A percentile compares a stretch with the other conserved stretches of the same genome.
Evolutionary conservation across 2,888 invertebrate genomes (phyloP).

Genomic region (Tupiocoris notatus): DNA sequence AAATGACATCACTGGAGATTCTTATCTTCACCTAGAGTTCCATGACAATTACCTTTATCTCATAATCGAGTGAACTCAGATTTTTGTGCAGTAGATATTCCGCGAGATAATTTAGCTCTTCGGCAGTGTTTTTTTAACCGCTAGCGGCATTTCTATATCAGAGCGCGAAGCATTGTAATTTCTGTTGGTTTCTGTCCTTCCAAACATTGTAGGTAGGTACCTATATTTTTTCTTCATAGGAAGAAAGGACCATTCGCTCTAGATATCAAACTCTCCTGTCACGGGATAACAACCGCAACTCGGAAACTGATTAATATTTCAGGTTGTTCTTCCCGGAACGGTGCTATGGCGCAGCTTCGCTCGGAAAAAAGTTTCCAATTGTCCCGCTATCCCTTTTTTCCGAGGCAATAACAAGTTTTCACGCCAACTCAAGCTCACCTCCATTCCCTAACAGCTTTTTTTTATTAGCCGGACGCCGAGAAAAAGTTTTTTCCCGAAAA

Average conservation of each 20-base stretch:
- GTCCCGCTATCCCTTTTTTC: slow-evolving; percentile 30
- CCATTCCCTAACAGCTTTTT: slow-evolving; percentile 10
- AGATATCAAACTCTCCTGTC: slow-evolving; percentile 3
- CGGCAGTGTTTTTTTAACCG: no score
- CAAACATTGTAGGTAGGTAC: background rate
- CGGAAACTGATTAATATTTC: slow-evolving; percentile 27
- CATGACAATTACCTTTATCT: no score
- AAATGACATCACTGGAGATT: no score
- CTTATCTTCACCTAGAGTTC: no score
- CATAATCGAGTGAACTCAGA: no score
- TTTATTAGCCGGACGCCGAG: slow-evolving; percentile 8
- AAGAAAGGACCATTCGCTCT: background rate
- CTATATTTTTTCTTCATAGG: background rate
- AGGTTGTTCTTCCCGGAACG: background rate
- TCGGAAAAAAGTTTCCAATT: slow-evolving; percentile 25
- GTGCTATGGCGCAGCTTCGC: background rate
- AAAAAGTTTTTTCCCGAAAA: slow-evolving; percentile 35
- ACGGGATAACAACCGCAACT: background rate
- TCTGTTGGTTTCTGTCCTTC: background rate
- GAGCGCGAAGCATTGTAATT: background rate
- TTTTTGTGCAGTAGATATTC: no score
- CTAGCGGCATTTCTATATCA: no score
- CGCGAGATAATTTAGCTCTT: no score
- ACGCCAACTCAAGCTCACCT: slow-evolving; percentile 19
- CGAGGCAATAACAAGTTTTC: slow-evolving; percentile 35